Evolutionary conservation across 2,888 invertebrate genomes (phyloP).

Genomic region (Adineta ricciae): DNA sequence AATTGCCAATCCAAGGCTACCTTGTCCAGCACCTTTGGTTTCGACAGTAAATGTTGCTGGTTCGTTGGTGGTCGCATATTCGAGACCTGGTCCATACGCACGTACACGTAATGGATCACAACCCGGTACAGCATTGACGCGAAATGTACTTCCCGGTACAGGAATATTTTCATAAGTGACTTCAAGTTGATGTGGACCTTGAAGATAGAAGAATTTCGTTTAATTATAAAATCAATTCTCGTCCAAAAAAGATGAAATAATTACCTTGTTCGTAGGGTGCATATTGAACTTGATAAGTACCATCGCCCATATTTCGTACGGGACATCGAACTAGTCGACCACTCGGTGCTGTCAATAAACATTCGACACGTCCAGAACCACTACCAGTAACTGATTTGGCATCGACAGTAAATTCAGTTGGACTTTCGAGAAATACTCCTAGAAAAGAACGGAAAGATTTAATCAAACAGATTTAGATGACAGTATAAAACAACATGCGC

Average conservation of each 20-base stretch:
- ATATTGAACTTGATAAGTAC: constrained; percentile 69
- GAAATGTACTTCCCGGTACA: constrained; percentile 70
- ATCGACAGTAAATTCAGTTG: constrained; percentile 71
- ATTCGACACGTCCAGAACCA: constrained; percentile 64
- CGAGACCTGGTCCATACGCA: constrained; percentile 68
- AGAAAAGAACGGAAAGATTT: not conserved
- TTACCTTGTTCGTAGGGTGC: constrained; percentile 69
- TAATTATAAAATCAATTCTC: not conserved
- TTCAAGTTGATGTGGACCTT: constrained; percentile 55
- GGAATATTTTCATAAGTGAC: constrained; percentile 70
- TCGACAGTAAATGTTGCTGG: constrained; percentile 68
- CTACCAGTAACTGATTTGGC: constrained; percentile 61
- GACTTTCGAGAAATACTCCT: constrained; percentile 67
- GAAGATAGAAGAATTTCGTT: not conserved
- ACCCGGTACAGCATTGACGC: constrained; percentile 66
- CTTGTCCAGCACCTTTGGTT: constrained; percentile 67
- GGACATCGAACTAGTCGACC: constrained; percentile 65
- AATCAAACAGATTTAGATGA: too few relatives aligned
- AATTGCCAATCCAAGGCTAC: constrained; percentile 68
- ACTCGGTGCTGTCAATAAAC: constrained; percentile 68
- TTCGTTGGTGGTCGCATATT: constrained; percentile 62
- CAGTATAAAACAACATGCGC: not conserved
- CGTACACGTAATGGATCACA: constrained; percentile 68
- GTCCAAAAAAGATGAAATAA: constrained; percentile 50
- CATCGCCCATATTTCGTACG: constrained; percentile 64